Evolutionary conservation across 2,888 invertebrate genomes (phyloP).

Genomic region (Drosophila engyochracea): DNA sequence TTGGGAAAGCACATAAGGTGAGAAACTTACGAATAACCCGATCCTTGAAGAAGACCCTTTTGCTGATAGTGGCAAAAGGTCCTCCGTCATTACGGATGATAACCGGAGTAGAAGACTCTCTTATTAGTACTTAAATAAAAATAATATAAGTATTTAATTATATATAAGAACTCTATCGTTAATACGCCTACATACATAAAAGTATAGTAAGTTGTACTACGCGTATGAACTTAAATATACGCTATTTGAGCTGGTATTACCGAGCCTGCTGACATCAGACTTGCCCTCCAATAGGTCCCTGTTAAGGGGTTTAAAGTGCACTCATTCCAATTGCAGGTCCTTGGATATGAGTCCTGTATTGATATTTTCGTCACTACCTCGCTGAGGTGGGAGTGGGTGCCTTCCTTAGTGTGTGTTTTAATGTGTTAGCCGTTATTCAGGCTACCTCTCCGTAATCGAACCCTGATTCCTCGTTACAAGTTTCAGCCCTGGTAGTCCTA

Average conservation of each 20-base stretch:
- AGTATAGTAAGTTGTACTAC: slow-evolving; percentile 50
- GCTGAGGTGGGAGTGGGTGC: too few relatives aligned
- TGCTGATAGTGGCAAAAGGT: not conserved
- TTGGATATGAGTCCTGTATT: slow-evolving; percentile 81
- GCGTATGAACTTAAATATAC: slow-evolving; percentile 88
- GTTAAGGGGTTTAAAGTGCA: slow-evolving; percentile 59
- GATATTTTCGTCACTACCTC: slow-evolving; percentile 89
- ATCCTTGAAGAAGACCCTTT: not conserved
- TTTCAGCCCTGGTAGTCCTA: slow-evolving; percentile 89
- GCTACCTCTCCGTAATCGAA: too few relatives aligned
- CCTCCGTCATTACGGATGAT: not conserved
- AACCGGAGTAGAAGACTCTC: not conserved
- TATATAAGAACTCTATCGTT: slow-evolving; percentile 48
- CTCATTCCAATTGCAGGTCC: slow-evolving; percentile 59
- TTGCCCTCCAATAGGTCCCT: slow-evolving; percentile 59
- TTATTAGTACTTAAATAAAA: not conserved
- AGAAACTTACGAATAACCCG: not conserved
- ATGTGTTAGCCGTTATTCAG: too few relatives aligned
- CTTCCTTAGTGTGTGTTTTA: too few relatives aligned
- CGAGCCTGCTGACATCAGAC: slow-evolving; percentile 62
- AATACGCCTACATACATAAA: slow-evolving; percentile 51
- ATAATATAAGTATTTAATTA: slow-evolving; percentile 25
- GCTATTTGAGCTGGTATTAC: slow-evolving; percentile 64
- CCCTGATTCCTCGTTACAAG: slow-evolving; percentile 85
- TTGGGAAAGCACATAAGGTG: not conserved